Base-by-base conservation (phyloP, 2,888 invertebrate species). In the Chesias legatella region DNA sequence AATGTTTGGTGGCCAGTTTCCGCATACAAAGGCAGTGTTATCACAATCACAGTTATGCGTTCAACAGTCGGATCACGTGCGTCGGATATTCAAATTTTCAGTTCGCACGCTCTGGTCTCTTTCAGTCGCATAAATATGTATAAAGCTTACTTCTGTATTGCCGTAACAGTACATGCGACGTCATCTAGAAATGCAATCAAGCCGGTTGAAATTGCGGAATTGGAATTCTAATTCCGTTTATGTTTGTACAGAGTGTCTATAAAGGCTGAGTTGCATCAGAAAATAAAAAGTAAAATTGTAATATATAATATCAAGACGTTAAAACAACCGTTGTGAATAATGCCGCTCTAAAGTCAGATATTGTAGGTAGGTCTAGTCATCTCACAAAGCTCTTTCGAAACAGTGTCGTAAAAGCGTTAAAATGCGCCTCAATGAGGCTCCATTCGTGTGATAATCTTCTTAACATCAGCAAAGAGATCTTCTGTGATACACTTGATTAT, bases 71-170 rank as follows among this genome's bases (percentile, higher is more conserved):
- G 10, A 47, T 66, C 83, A 82, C 84, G 85, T 60, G 57, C 17
- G 39, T 51, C 80, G 79, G 77, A 70, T 72, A 78, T 83, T 84
- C 83, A 76, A 80, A 81, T 82, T 81, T 81, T 77, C 81, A 84
- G 81, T 84, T 84, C 86, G 78, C 86, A 86, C 81, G 82, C 66
- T 54, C 58, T 65, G 67, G 56, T 67, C 73, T 73, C 57, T 74
- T 82, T 80, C 73, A 76, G 75, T 72, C 50, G 47, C 73, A 79
- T 83, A 73, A 82, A 83, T 83, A 84, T 84, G 79, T 65, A 84
- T 74, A 65, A 53, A 64, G 60, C 51, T 39, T 39, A 40, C 39
- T 55, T 54, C 55, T 53, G 55, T 60, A 57, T 36, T 57, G 56
- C 56, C 58, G 58, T 58, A 52, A 51, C 56, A 37, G 46, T 50